Evolutionary conservation across 2,888 invertebrate species (phyloP), one percentile per base, ranked within the genome.

Genomic region (Drosophila basisetae): DNA sequence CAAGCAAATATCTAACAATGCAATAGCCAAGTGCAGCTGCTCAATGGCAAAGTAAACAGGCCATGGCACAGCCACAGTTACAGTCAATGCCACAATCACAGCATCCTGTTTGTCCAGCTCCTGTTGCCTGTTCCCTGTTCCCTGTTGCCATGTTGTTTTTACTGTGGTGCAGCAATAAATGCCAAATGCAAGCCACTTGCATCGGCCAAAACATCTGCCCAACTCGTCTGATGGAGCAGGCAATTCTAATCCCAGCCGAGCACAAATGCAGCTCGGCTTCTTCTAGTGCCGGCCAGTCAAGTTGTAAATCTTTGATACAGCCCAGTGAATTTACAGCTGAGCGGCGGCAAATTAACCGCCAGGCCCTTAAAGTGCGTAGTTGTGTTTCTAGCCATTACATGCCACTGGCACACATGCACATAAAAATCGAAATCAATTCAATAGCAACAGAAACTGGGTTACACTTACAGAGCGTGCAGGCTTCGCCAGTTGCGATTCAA

Each of bases 271-370:
- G 22, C 39, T 52, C 16, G 30, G 47, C 30, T 33, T 59, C 35
- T 13, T 33, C 35, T 18, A 50, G 31, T 39, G 61, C 54, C 39
- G 11, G 35, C 52, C 67, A 71, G 59, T 49, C 56, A 60, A 75
- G 89, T 55, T 89, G 84, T 90, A 90, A 86, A 86, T 86, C 91
- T 86, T 82, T 79, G 87, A 89, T 82, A 79, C 91, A 90, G 85
- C 79, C 85, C 81, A 85, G 60, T 86, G 89, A 84, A 84, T 90
- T 89, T 89, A 90, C 84, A 84, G 72, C 82, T 79, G 91, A 78
- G 87, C 82, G 74, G 84, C 76, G 76, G 83, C 84, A 89, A 85
- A 85, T 85, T 90, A 89, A 86, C 78, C 73, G 66, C 43, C 54
- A 63, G 60, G 58, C 56, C 43, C 67, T 85, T 75, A 80, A 84